These are phyloP conservation scores for Metallyticus violacea DNA, from an alignment of 2,888 invertebrate species.

Conservation along the genomic window DNA sequence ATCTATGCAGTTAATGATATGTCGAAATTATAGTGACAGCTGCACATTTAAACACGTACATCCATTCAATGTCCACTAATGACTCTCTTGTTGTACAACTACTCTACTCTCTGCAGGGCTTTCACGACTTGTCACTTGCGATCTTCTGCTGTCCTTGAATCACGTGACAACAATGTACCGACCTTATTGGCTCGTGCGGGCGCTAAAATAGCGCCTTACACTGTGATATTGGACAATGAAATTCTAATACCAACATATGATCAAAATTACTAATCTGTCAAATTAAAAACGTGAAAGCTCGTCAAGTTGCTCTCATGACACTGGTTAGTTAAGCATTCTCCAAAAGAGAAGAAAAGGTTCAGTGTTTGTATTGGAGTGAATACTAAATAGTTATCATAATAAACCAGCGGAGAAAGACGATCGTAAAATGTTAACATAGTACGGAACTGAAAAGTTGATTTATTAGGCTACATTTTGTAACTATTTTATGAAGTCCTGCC, in stretches of 20 bases:
- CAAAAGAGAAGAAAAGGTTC: neutral
- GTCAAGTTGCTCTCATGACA: neutral
- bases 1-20: conserved; percentile 32
- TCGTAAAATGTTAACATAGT: too few species aligned
- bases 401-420: too few species aligned
- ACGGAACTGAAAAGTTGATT: too few species aligned
- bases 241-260: conserved; percentile 12
- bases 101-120: conserved; percentile 30
- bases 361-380: neutral
- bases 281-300: neutral
- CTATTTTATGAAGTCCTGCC: too few species aligned
- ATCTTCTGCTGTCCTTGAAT: conserved; percentile 33
- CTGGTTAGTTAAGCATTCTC: neutral
- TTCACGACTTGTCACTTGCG: conserved; percentile 35
- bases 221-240: conserved; percentile 23
- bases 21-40: conserved; percentile 29
- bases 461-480: too few species aligned
- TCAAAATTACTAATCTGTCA: conserved; percentile 13
- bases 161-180: conserved; percentile 27
- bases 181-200: conserved; percentile 24
- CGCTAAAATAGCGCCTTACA: conserved; percentile 21
- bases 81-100: conserved; percentile 29
- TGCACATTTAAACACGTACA: conserved; percentile 32
- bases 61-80: conserved; percentile 30
- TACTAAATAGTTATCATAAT: too few species aligned